Evolutionary conservation across 1,140 invertebrate genomes (phyloP), one percentile per base, ranked within the genome.

Genomic region (Lordiphosa clarofinis): DNA sequence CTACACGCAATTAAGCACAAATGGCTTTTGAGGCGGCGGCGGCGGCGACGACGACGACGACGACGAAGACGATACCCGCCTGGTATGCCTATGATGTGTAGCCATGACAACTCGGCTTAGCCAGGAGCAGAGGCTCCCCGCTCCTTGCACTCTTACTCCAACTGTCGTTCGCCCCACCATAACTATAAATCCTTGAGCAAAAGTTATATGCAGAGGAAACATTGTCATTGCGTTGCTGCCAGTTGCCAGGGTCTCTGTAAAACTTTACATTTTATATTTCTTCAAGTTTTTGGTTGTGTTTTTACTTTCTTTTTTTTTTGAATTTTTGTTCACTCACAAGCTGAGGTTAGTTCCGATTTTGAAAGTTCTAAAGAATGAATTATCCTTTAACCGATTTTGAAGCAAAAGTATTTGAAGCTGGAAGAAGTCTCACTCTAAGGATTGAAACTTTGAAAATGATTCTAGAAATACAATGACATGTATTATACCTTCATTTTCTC

Each of bases 1-100:
- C 78, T 84, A 82, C 78, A 84, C 78, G 78, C 78, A 82, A 82
- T 82, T 82, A 84, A 78, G 78, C 78, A 82, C 78, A 82, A 82
- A 82, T 84, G 78, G 78, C 78, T 82, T 82, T 82, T 66, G 68
- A 82, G 76, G 75, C 75, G 66, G 57, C 53, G 47, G 59, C 64
- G 49, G 44, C 61, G 43, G 8, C n/a, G n/a, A n/a, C n/a, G n/a
- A n/a, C n/a, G n/a, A n/a, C n/a, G n/a, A n/a, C 43, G n/a, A 21
- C 9, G 15, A 21, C 39, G 36, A 42, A 10, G 21, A n/a, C 9
- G 21, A 21, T 44, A 44, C 21, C 11, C 43, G 24, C 24, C 7
- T 21, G 43, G 43, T 44, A 44, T 52, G 68, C 63, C 67, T 78
- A 78, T 78, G 73, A 78, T 76, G 75, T 72, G 74, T 74, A 36